Conservation (phyloP, 2,888 invertebrate genomes). For the Synergus umbraculus region DNA sequence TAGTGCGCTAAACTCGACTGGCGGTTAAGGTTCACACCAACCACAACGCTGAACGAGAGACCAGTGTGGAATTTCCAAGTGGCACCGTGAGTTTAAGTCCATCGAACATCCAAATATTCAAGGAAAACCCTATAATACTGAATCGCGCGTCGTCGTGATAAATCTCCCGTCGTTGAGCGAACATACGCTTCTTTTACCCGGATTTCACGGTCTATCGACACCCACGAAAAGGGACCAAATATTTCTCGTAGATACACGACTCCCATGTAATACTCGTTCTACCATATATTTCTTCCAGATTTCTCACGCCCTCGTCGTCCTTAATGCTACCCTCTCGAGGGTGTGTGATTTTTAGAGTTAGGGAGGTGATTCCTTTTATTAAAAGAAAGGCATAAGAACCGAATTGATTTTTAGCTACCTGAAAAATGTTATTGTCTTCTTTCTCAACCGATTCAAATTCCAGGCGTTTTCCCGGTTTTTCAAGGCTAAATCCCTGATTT, state of each 20-base stretch:
- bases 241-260: constrained; percentile 11
- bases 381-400: too few species aligned
- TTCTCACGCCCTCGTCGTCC: not conserved
- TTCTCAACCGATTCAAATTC: too few species aligned
- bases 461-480: too few species aligned
- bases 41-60: constrained; percentile 18
- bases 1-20: constrained; percentile 31
- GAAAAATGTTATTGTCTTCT: too few species aligned
- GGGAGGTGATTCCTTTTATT: not conserved
- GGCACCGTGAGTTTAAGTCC: constrained; percentile 34
- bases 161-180: constrained; percentile 1
- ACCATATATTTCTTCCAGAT: not conserved
- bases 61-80: constrained; percentile 15
- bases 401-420: too few species aligned
- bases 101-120: constrained; percentile 17
- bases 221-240: constrained; percentile 8
- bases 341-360: not conserved
- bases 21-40: constrained; percentile 28
- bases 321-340: not conserved
- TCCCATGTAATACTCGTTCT: not conserved
- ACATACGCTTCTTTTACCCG: constrained; percentile 24
- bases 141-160: not conserved
- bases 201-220: constrained; percentile 31
- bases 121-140: not conserved
- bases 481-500: too few species aligned